Conservation (phyloP, 1,140 invertebrate genomes). For the Himalopsyche phryganea region DNA sequence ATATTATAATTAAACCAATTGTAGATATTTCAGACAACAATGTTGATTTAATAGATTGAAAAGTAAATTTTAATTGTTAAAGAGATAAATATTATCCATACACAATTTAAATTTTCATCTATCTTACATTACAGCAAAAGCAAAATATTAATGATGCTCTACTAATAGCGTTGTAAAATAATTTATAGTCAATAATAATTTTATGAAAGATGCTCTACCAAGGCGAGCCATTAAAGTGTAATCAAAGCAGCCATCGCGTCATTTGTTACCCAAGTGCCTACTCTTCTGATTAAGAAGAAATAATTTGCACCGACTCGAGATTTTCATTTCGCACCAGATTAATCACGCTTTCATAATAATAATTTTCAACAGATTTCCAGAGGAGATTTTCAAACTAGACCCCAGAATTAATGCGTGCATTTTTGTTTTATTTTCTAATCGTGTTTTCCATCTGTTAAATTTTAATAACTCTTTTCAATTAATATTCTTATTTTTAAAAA, state of each 20-base stretch:
- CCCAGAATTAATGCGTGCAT: neutral
- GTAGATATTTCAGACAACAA: no score
- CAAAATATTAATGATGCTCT: no score
- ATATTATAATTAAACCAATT: no score
- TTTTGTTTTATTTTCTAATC: neutral
- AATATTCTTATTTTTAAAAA: no score
- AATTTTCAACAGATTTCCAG: neutral
- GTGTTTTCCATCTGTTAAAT: no score
- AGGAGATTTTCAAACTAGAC: neutral
- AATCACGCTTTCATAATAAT: neutral
- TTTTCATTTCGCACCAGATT: neutral
- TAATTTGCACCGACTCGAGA: neutral
- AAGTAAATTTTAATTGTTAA: no score
- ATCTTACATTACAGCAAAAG: no score
- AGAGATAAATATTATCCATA: no score
- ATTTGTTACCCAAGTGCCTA: conserved; percentile 7
- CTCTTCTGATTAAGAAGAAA: neutral
- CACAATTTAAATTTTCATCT: no score
- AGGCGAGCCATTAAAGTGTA: conserved; percentile 6
- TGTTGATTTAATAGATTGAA: no score
- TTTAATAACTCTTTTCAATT: no score
- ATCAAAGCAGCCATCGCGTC: conserved; percentile 7
- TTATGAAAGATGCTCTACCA: neutral
- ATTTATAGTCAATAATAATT: conserved; percentile 6
- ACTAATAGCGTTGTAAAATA: neutral